phyloP scores from a whole-genome alignment of 1,140 invertebrate species.

The Drosophila oshimai region DNA sequence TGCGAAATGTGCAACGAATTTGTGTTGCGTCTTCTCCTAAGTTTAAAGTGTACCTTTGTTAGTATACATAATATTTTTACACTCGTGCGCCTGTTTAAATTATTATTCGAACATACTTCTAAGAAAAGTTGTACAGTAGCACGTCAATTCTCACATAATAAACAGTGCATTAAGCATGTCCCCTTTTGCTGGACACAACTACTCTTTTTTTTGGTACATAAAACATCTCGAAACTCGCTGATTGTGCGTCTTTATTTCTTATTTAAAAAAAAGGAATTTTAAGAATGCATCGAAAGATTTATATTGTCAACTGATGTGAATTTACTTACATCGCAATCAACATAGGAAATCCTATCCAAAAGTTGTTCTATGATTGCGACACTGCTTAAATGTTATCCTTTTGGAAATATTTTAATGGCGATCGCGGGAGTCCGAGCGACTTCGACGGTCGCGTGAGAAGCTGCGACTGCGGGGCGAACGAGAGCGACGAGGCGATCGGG shows the following conservation, averaged over 20 bases:
- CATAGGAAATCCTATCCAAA: not conserved
- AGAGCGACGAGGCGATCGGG: constrained; percentile 54
- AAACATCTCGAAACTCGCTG: not conserved
- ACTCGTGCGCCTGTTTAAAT: constrained; percentile 71
- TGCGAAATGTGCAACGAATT: constrained; percentile 71
- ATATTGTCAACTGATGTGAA: constrained; percentile 12
- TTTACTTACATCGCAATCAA: constrained; percentile 25
- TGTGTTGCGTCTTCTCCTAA: constrained; percentile 74
- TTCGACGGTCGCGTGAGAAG: constrained; percentile 53
- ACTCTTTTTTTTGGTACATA: not conserved
- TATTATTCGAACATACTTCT: constrained; percentile 62
- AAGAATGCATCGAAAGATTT: constrained; percentile 19
- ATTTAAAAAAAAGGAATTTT: constrained; percentile 7
- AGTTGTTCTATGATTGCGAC: constrained; percentile 20
- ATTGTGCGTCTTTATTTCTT: constrained; percentile 31
- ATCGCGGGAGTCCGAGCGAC: constrained; percentile 51
- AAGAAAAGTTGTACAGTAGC: constrained; percentile 71
- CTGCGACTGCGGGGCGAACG: constrained; percentile 58
- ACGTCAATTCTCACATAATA: constrained; percentile 65
- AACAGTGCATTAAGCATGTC: constrained; percentile 49
- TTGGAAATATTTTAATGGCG: constrained; percentile 40
- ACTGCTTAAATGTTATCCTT: constrained; percentile 23
- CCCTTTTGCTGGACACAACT: constrained; percentile 49
- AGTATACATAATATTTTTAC: constrained; percentile 67
- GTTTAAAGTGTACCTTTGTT: constrained; percentile 76